Evolutionary conservation across 2,888 invertebrate genomes (phyloP).

Genomic region (Aradus depressus): DNA sequence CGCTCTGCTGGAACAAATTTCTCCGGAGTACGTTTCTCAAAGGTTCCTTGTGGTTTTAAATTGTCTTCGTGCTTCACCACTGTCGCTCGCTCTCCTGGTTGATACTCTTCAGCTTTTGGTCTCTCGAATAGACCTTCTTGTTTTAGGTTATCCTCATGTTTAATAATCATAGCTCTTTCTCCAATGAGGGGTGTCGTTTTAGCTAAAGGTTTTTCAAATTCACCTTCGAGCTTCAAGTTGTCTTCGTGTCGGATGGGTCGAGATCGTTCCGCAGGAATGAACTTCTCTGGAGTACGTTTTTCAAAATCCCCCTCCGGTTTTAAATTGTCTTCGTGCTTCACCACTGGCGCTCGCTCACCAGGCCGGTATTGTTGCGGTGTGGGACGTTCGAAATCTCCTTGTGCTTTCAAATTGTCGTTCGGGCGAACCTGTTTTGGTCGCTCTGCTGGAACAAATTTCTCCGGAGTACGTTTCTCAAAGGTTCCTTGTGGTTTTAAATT

Average conservation of each 20-base stretch:
- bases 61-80: conserved; percentile 42
- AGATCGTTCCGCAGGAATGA: conserved; percentile 38
- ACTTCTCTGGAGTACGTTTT: conserved; percentile 38
- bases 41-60: conserved; percentile 40
- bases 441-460: conserved; percentile 31
- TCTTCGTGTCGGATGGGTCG: conserved; percentile 39
- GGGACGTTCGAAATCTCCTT: conserved; percentile 34
- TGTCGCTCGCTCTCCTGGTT: conserved; percentile 29
- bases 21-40: conserved; percentile 38
- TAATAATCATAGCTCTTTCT: conserved; percentile 38
- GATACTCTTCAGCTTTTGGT: conserved; percentile 33
- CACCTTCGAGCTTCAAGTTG: conserved; percentile 45
- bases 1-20: conserved; percentile 35
- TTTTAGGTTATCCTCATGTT: conserved; percentile 34
- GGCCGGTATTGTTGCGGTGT: conserved; percentile 36
- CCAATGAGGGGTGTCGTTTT: conserved; percentile 36
- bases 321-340: conserved; percentile 35
- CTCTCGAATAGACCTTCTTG: conserved; percentile 40
- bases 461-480: conserved; percentile 39
- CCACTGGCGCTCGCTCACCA: conserved; percentile 36
- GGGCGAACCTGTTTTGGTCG: conserved; percentile 38
- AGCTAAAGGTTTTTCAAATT: conserved; percentile 41
- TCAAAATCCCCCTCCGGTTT: conserved; percentile 39
- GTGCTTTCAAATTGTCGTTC: conserved; percentile 34
- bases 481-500: conserved; percentile 36